Evolutionary conservation across 1,140 invertebrate species (phyloP), one percentile per base, ranked within the genome.

Genomic region (Caerostris extrusa): DNA sequence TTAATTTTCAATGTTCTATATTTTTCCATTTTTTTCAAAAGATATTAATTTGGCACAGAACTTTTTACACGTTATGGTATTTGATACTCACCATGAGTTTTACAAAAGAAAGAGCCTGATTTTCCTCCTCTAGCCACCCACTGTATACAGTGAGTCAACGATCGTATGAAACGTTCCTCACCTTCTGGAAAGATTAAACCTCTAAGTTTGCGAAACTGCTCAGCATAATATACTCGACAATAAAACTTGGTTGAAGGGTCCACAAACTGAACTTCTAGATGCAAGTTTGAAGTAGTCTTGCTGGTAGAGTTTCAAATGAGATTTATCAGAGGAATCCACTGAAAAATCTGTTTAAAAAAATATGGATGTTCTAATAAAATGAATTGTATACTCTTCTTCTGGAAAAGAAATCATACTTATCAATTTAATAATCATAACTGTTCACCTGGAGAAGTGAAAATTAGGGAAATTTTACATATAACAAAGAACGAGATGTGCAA

Each of bases 121-220:
- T 99, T 99, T 14, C 99, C 99, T 71, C 99, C 99, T 93, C 97
- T 97, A 0, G 99, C 98, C 56, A 98, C 97, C 99, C 99, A 99
- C 61, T 98, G 97, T 50, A 98, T 97, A 96, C 98, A 99, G 90
- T 98, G 97, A 61, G 98, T 97, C 60, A 99, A 96, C 55, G 99
- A 99, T 7, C 98, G 95, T 50, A 97, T 96, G 95, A 96, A 97
- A 64, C 96, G 93, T 85, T 96, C 95, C 94, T 95, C 95, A 7
- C 85, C 95, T 83, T 93, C 92, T 14, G 95, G 55, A 90, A 98
- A 96, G 57, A 98, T 96, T 17, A 97, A 96, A 94, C 97, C 96
- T 81, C 98, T 96, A 56, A 99, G 96, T 86, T 97, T 96, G 77
- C 97, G 97, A 96, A 99, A 99, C 95, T 98, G 97, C 91, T 98